Percentiles rank a stretch among this genome's conserved stretches.
phyloP scores from a whole-genome alignment of 2,113 vertebrate species.

The Irena cyanogastra region DNA sequence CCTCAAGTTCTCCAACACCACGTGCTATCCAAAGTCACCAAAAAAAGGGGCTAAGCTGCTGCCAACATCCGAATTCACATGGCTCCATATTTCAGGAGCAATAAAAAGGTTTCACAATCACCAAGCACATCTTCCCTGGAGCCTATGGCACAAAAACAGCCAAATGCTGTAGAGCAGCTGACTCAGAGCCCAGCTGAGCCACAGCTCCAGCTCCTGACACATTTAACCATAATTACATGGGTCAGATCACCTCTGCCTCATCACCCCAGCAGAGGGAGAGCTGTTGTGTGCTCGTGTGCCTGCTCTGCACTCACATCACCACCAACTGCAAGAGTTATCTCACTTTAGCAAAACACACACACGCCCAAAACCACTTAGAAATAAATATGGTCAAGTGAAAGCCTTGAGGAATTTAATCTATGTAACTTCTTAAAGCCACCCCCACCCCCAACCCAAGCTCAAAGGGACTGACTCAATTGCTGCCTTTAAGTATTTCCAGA shows the following conservation, averaged over 20 bases:
- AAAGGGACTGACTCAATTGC: background rate
- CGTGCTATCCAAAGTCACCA: background rate
- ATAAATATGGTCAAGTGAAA: background rate
- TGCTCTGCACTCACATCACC: fast-evolving
- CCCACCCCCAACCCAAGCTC: background rate
- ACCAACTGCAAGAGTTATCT: background rate
- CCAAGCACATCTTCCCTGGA: background rate
- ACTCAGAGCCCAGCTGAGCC: conserved; percentile 2
- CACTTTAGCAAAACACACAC: background rate
- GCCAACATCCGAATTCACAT: background rate
- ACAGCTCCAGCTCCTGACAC: background rate
- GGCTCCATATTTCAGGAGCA: background rate
- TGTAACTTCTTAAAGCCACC: background rate
- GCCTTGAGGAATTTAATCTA: background rate
- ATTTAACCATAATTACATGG: conserved; percentile 18
- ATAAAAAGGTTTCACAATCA: background rate
- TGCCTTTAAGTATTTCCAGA: background rate
- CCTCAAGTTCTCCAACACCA: background rate
- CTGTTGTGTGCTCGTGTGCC: fast-evolving
- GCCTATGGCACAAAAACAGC: background rate
- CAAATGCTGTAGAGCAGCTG: background rate
- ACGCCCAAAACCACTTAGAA: background rate
- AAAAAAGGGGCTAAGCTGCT: background rate
- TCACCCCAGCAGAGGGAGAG: background rate
- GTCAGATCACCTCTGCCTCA: background rate